Percentiles rank a stretch among this genome's conserved stretches.
Conservation (phyloP, 2,113 vertebrate genomes). For the Salminus brasiliensis region DNA sequence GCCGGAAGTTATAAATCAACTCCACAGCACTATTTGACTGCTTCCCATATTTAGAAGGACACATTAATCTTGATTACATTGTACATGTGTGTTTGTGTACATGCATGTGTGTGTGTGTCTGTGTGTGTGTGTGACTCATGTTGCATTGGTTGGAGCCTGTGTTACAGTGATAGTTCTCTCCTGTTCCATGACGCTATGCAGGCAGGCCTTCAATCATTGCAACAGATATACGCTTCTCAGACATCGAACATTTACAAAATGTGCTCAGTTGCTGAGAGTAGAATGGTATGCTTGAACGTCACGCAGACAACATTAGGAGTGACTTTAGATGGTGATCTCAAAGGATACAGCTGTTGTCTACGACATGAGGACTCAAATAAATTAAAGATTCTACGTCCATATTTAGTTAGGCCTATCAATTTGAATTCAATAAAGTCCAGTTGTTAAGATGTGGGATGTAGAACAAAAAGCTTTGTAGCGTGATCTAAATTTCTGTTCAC, state of each 20-base stretch:
- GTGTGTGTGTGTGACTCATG: neutral
- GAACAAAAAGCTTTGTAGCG: neutral
- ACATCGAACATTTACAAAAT: neutral
- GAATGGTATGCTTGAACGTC: neutral
- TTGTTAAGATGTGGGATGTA: neutral
- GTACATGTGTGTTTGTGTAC: neutral
- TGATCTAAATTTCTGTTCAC: neutral
- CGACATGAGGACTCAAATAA: slow-evolving; percentile 10
- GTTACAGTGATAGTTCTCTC: neutral
- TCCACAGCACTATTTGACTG: neutral
- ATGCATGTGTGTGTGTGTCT: neutral
- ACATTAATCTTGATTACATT: neutral
- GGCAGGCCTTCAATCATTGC: neutral
- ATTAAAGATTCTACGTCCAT: neutral
- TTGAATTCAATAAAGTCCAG: neutral
- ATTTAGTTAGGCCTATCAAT: neutral
- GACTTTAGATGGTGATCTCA: neutral
- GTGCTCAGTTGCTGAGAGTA: neutral
- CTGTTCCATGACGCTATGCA: neutral
- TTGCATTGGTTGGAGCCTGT: neutral
- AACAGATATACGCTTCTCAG: neutral
- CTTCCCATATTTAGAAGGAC: neutral
- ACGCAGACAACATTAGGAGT: neutral
- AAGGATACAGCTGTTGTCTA: neutral
- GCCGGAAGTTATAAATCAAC: slow-evolving; percentile 2